A percentile compares a stretch with the other conserved stretches of the same genome.
Evolutionary conservation across 2,797 vertebrate genomes (phyloP).

Genomic region (Dipus sagitta): DNA sequence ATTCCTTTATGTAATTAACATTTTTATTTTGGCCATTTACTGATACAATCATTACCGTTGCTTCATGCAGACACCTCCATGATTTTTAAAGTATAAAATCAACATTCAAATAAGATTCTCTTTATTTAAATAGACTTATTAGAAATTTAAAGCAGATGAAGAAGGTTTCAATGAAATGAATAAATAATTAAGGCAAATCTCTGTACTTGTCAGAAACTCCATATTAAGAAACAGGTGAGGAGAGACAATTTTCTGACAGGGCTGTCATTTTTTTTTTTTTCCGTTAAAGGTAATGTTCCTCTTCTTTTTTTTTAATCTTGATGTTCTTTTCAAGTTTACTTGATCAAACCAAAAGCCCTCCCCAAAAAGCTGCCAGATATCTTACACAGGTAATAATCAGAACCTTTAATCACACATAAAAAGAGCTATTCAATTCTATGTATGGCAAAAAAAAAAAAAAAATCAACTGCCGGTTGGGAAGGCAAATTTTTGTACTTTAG

Average conservation of each 20-base stretch:
- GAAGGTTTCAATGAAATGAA: conserved; percentile 89
- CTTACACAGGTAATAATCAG: conserved; percentile 87
- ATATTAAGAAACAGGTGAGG: conserved; percentile 87
- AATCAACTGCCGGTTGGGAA: conserved; percentile 65
- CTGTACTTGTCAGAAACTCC: conserved; percentile 88
- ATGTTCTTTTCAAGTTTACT: conserved; percentile 89
- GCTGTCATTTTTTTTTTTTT: conserved; percentile 84
- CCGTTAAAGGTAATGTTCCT: conserved; percentile 84
- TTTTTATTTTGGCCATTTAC: conserved; percentile 73
- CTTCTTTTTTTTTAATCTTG: conserved; percentile 78
- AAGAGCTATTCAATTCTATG: conserved; percentile 80
- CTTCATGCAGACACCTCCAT: conserved; percentile 70
- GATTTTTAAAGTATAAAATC: conserved; percentile 86
- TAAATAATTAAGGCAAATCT: conserved; percentile 91
- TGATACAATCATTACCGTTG: conserved; percentile 66
- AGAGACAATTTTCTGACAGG: conserved; percentile 87
- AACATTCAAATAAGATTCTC: conserved; percentile 86
- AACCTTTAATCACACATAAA: conserved; percentile 88
- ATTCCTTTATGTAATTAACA: conserved; percentile 68
- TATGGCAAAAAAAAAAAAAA: conserved; percentile 64
- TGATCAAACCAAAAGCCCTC: conserved; percentile 87
- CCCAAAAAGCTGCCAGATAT: conserved; percentile 85
- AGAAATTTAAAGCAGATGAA: conserved; percentile 90
- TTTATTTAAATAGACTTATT: conserved; percentile 90
- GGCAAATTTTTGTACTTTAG: conserved; percentile 80